Conservation (phyloP, 1,140 invertebrate species). For the Cheumatopsyche charites region DNA sequence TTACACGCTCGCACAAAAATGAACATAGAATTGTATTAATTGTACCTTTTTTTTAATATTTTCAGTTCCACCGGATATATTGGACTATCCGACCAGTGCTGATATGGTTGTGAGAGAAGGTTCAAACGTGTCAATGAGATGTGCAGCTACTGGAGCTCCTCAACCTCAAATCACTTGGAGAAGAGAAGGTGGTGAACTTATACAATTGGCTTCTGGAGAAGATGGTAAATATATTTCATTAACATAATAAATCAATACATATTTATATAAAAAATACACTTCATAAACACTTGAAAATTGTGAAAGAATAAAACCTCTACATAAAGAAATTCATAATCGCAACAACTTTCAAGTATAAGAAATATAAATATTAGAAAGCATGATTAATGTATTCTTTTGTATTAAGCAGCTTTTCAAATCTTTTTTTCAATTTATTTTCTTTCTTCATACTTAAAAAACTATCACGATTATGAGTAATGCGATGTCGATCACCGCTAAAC, state of each 20-base stretch:
- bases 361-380: no score
- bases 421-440: no score
- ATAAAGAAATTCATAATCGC: no score
- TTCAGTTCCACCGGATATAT: conserved; percentile 88
- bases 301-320: no score
- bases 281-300: neutral
- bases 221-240: conserved; percentile 56
- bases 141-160: conserved; percentile 84
- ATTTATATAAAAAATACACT: neutral
- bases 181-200: conserved; percentile 75
- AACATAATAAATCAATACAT: neutral
- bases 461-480: no score
- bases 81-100: conserved; percentile 84
- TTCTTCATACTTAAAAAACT: no score
- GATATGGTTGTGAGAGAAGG: conserved; percentile 88
- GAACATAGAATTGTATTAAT: no score
- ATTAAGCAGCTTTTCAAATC: no score
- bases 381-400: no score
- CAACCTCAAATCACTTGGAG: conserved; percentile 85
- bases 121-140: conserved; percentile 81
- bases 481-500: no score
- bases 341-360: no score
- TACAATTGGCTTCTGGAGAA: conserved; percentile 63
- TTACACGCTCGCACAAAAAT: no score
- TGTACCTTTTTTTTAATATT: conserved; percentile 42